Conservation (phyloP, 2,113 vertebrate species). For the Antechinus stuartii region DNA sequence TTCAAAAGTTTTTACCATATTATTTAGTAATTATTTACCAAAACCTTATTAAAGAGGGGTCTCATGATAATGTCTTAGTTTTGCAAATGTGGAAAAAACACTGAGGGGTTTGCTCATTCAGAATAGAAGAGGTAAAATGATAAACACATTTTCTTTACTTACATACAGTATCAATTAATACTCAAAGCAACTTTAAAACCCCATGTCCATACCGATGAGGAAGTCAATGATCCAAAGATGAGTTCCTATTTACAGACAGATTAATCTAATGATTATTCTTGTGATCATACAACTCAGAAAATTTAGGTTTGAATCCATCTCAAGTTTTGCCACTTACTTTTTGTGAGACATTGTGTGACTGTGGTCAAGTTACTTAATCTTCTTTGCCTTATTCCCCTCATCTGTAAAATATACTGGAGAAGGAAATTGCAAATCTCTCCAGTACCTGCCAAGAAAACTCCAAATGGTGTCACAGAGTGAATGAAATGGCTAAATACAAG, state of each 20-base stretch:
- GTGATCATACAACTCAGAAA: background rate
- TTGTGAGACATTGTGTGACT: too few species aligned
- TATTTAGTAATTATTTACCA: slow-evolving; percentile 24
- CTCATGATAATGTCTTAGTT: slow-evolving; percentile 57
- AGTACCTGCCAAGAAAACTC: too few species aligned
- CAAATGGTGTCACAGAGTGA: too few species aligned
- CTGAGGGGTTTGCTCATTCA: slow-evolving; percentile 11
- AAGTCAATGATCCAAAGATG: slow-evolving; percentile 61
- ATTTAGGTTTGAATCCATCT: background rate
- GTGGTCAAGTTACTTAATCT: too few species aligned
- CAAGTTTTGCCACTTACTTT: background rate
- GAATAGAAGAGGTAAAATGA: slow-evolving; percentile 43
- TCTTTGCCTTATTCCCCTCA: too few species aligned
- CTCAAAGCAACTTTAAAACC: slow-evolving; percentile 48
- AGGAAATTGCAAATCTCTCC: too few species aligned
- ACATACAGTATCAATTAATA: slow-evolving; percentile 49
- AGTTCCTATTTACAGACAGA: slow-evolving; percentile 3
- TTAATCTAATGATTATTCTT: background rate
- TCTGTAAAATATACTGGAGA: too few species aligned
- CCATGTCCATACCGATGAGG: slow-evolving; percentile 53
- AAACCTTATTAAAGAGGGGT: slow-evolving; percentile 25
- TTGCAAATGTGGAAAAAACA: slow-evolving; percentile 61
- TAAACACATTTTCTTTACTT: slow-evolving; percentile 46
- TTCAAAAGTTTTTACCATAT: slow-evolving; percentile 32
- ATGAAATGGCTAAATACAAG: background rate